These are phyloP conservation scores for Syngnathus typhle DNA, from an alignment of 2,113 vertebrate genomes.

Conservation along the genomic window DNA sequence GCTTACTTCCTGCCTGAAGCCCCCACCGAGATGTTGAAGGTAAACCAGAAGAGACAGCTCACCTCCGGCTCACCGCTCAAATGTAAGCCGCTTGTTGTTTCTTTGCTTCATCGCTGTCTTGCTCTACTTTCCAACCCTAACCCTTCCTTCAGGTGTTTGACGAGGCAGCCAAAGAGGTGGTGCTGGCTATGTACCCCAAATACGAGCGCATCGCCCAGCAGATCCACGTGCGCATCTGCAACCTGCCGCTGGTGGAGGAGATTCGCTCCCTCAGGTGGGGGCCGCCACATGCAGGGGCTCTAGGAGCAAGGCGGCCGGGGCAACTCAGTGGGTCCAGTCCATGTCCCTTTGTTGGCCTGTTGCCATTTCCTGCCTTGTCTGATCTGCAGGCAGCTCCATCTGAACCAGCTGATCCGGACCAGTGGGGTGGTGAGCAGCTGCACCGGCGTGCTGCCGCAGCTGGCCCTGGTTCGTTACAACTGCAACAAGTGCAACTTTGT, in stretches of 20 bases:
- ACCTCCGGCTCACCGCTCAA: no score
- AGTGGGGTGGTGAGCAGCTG: constrained; percentile 93
- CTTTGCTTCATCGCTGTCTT: no score
- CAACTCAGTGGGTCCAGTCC: no score
- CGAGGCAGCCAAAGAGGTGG: constrained; percentile 92
- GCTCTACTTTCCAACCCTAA: no score
- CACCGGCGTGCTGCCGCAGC: constrained; percentile 92
- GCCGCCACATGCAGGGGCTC: no score
- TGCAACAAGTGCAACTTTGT: constrained; percentile 94
- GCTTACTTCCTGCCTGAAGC: constrained; percentile 96
- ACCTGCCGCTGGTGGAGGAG: constrained; percentile 92
- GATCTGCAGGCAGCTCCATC: constrained; percentile 84
- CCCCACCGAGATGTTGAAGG: constrained; percentile 91
- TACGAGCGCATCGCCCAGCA: constrained; percentile 89
- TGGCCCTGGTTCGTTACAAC: constrained; percentile 96
- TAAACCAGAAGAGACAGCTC: constrained; percentile 1
- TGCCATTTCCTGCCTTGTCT: background rate
- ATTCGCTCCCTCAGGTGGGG: constrained; percentile 85
- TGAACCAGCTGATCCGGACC: constrained; percentile 97
- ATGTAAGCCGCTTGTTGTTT: no score
- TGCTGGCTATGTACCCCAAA: constrained; percentile 96
- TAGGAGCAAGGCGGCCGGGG: no score
- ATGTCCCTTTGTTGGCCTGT: no score
- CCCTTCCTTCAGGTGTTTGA: constrained; percentile 74
- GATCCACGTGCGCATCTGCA: constrained; percentile 92